Evolutionary conservation across 1,140 invertebrate species (phyloP), one percentile per base, ranked within the genome.

Genomic region (Saccostrea cuccullata): DNA sequence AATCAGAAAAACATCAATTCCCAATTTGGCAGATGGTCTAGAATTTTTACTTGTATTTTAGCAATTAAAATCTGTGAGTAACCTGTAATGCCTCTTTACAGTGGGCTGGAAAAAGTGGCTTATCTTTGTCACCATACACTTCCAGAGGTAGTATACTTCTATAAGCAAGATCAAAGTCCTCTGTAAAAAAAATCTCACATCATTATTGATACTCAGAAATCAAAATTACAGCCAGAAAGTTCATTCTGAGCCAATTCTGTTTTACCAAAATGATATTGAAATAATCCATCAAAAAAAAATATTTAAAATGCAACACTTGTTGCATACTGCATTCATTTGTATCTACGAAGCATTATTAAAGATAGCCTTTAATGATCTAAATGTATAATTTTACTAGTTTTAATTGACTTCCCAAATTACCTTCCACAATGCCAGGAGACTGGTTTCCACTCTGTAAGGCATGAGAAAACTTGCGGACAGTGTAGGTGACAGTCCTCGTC

Each of bases 71-170:
- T 3, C 55, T 23, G 20, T 4, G 12, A 47, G 11, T 92, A 94
- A 96, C 96, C 95, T 96, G 89, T 55, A 86, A 92, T 95, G 96
- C 96, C 90, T 96, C 96, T 23, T 95, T 96, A 94, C 96, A 96
- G 17, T 87, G 88, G 13, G 88, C 95, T 93, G 92, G 97, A 94
- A 97, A 96, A 96, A 97, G 96, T 93, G 97, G 96, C 67, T 96
- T 96, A 91, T 97, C 97, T 88, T 96, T 96, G 26, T 96, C 96
- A 15, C 97, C 97, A 92, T 97, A 96, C 12, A 97, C 97, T 90
- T 97, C 96, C 92, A 97, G 95, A 73, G 97, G 97, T 91, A 97
- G 95, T 67, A 96, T 96, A 94, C 96, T 96, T 90, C 97, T 96
- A 92, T 96, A 97, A 86, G 96, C 96, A 56, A 96, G 95, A 87